Evolutionary conservation across 2,113 vertebrate species (phyloP), one percentile per base, ranked within the genome.

Genomic region (Propithecus coquereli): DNA sequence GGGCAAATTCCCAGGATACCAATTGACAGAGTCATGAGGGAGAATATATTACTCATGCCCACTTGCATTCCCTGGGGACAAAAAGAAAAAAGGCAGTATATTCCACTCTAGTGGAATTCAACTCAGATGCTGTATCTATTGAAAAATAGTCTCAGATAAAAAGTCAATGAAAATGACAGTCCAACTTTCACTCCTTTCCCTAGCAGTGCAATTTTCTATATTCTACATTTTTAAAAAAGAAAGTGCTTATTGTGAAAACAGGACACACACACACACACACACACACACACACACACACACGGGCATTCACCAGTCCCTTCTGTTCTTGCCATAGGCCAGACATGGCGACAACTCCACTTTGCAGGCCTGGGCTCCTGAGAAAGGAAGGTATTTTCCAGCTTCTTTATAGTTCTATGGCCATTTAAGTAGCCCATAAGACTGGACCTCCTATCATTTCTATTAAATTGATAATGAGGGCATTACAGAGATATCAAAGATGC

Each of bases 1-100:
- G 87, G 95, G 76, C 87, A 95, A 94, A 96, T 97, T 92, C 94
- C 34, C 94, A 94, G 88, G 54, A 97, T 90, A 87, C 92, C 90
- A 93, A 57, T 54, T 85, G 32, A 74, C 43, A 27, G 45, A 90
- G 81, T 94, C 65, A 94, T 13, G 22, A 57, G 32, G 34, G 40
- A 59, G 23, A 76, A 37, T 73, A 18, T 32, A 17, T 34, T 85
- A 82, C 77, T 30, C 18, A 47, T 59, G 27, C 45, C 73, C 30
- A 30, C 16, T 85, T 27, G 12, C 18, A 43, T 63, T 74, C 88
- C 40, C 70, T 70, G 80, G 47, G 63, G 68, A 61, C 47, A 17
- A 63, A 87, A 20, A 54, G 9, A 54, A 45, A 79, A 70, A 47
- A 61, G 45, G 6, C n/a, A 47, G 65, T 32, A 65, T 54, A 81